phyloP scores from a whole-genome alignment of 2,113 vertebrate genomes.

The Boleophthalmus pectinirostris region DNA sequence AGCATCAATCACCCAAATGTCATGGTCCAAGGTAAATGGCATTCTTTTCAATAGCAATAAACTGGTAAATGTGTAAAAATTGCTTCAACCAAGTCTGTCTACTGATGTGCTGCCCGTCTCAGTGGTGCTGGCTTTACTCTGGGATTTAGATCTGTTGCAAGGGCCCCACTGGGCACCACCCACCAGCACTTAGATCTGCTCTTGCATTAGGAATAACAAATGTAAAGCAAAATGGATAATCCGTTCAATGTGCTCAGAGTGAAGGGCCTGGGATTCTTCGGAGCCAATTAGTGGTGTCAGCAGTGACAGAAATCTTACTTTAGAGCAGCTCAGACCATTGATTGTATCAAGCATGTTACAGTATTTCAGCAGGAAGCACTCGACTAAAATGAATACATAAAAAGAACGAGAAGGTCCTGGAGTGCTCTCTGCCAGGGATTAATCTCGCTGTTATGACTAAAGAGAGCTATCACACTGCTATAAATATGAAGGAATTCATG shows the following conservation, averaged over 20 bases:
- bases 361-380: slow-evolving; percentile 37
- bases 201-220: slow-evolving; percentile 62
- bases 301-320: slow-evolving; percentile 60
- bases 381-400: slow-evolving; percentile 23
- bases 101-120: slow-evolving; percentile 34
- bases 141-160: slow-evolving; percentile 45
- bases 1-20: slow-evolving; percentile 65
- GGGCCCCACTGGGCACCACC: slow-evolving; percentile 43
- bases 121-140: slow-evolving; percentile 49
- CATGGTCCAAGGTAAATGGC: slow-evolving; percentile 64
- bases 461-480: background rate
- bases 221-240: slow-evolving; percentile 66
- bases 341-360: slow-evolving; percentile 53
- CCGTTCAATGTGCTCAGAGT: slow-evolving; percentile 57
- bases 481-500: background rate
- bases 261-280: slow-evolving; percentile 58
- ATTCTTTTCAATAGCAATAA: slow-evolving; percentile 58
- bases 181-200: slow-evolving; percentile 52
- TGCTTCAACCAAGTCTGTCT: background rate
- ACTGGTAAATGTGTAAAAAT: slow-evolving; percentile 53
- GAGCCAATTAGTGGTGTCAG: slow-evolving; percentile 65
- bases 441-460: background rate
- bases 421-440: background rate
- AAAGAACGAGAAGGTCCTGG: background rate
- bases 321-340: slow-evolving; percentile 56